Percentiles rank a stretch among this genome's conserved stretches.
These are phyloP conservation scores for Mythimna pallens DNA, from an alignment of 2,888 invertebrate species.

Conservation along the genomic window DNA sequence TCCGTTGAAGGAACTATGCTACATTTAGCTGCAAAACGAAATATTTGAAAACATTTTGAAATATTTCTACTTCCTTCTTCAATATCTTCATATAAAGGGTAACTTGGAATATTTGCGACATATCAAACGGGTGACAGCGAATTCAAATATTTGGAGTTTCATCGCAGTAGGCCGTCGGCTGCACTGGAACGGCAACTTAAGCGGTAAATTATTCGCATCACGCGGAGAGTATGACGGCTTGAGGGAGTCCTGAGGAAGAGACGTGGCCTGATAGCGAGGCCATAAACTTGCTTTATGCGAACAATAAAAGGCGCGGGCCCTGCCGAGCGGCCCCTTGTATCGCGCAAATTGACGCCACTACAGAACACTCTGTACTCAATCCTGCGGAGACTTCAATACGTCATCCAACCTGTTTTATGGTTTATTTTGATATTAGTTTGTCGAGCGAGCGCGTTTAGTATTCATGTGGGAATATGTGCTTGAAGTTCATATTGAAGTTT, in stretches of 20 bases:
- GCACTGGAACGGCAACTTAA: constrained; percentile 47
- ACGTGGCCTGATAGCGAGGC: constrained; percentile 70
- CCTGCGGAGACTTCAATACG: constrained; percentile 49
- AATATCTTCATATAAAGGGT: constrained; percentile 35
- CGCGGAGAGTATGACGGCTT: constrained; percentile 54
- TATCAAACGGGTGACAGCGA: constrained; percentile 31
- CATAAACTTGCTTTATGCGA: constrained; percentile 74
- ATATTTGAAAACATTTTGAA: constrained; percentile 13
- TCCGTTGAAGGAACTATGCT: background rate
- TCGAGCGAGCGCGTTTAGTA: constrained; percentile 30
- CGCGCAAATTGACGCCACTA: constrained; percentile 49
- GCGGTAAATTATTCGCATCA: constrained; percentile 62
- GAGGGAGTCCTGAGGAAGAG: constrained; percentile 41
- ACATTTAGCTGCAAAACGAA: constrained; percentile 9
- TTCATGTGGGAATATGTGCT: constrained; percentile 25
- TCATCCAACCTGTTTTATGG: constrained; percentile 49
- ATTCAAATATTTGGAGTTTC: constrained; percentile 46
- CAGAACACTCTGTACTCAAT: constrained; percentile 17
- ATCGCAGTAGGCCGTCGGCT: constrained; percentile 36
- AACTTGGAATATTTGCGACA: constrained; percentile 29
- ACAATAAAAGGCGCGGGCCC: constrained; percentile 68
- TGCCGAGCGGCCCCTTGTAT: constrained; percentile 37
- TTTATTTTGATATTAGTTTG: constrained; percentile 55
- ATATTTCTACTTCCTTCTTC: constrained; percentile 15
- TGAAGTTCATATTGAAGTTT: constrained; percentile 28